Conservation (phyloP, 2,113 vertebrate species). For the Deroptyus accipitrinus region DNA sequence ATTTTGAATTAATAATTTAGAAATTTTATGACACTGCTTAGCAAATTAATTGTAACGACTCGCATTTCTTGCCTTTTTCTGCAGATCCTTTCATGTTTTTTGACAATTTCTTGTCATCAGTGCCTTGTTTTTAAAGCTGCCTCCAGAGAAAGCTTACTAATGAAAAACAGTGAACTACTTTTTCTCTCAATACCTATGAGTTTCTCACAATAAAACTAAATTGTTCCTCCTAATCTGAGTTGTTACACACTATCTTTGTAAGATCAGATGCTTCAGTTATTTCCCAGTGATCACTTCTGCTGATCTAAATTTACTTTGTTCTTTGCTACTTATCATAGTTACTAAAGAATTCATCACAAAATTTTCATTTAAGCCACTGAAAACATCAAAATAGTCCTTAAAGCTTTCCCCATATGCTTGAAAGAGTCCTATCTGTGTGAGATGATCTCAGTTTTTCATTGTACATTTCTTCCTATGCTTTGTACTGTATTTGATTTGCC, state of each 20-base stretch:
- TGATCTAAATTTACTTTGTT: background rate
- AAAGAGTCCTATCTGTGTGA: background rate
- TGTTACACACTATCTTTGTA: accelerated
- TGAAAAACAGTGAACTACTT: background rate
- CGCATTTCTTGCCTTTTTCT: background rate
- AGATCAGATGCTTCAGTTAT: background rate
- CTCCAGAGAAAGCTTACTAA: background rate
- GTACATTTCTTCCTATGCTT: background rate
- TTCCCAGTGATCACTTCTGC: background rate
- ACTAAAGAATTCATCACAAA: background rate
- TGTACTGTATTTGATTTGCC: background rate
- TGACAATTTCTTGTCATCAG: background rate
- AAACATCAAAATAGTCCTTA: background rate
- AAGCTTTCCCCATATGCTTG: background rate
- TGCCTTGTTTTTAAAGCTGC: background rate
- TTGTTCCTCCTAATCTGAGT: background rate
- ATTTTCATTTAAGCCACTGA: background rate
- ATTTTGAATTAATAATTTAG: background rate
- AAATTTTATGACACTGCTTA: background rate
- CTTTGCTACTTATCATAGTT: background rate
- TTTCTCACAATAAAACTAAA: background rate
- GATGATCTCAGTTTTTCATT: background rate
- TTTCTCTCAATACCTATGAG: background rate
- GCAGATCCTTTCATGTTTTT: background rate
- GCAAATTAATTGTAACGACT: background rate